Evolutionary conservation across 2,888 invertebrate genomes (phyloP).

Genomic region (Sympetrum striolatum): DNA sequence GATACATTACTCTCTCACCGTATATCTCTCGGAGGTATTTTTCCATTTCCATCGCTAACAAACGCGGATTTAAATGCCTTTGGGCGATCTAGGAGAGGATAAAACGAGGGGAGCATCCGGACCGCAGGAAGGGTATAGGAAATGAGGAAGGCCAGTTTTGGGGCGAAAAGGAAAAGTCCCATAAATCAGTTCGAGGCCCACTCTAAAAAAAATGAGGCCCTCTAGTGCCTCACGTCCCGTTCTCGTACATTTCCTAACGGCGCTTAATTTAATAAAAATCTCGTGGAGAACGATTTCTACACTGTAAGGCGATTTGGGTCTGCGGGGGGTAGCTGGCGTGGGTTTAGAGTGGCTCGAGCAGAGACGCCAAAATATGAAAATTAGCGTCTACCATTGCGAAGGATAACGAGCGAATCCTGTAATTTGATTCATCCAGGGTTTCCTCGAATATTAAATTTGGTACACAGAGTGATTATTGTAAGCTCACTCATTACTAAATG

Average conservation of each 20-base stretch:
- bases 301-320: not conserved
- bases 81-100: not conserved
- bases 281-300: not conserved
- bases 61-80: not conserved
- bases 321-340: not conserved
- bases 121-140: not conserved
- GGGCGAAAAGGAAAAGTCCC: not conserved
- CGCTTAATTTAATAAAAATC: not conserved
- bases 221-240: not conserved
- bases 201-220: not conserved
- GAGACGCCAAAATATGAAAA: not conserved
- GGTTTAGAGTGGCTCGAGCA: not conserved
- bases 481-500: too few species aligned
- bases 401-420: not conserved
- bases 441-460: too few species aligned
- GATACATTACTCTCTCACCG: not conserved
- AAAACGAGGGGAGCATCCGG: not conserved
- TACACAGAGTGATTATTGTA: too few species aligned
- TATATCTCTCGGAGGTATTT: not conserved
- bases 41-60: not conserved
- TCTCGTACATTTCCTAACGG: not conserved
- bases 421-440: too few species aligned
- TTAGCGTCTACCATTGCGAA: not conserved
- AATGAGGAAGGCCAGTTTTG: not conserved
- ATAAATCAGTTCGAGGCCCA: slow-evolving; percentile 5